These are phyloP conservation scores for Gisinianus flammeolus DNA, from an alignment of 2,888 invertebrate genomes.

Conservation along the genomic window DNA sequence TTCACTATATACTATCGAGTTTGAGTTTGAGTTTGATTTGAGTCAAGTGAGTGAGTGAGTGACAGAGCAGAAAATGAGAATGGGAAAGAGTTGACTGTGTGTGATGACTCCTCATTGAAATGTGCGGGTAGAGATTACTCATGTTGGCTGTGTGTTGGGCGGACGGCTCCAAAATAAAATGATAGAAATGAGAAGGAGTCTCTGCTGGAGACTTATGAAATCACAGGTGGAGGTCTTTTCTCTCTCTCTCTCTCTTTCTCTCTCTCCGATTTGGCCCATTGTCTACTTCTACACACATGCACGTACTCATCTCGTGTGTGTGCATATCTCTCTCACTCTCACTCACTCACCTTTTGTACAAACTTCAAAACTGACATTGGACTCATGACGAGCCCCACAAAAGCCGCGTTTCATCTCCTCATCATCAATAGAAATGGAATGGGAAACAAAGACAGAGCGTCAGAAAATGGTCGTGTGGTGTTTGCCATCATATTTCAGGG, in stretches of 20 bases:
- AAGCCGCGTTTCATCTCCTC: not conserved
- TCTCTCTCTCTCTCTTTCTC: slow-evolving; percentile 13
- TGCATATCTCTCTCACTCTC: not conserved
- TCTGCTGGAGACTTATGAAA: slow-evolving; percentile 45
- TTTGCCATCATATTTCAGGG: too few species aligned
- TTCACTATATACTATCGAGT: too few species aligned
- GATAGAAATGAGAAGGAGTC: slow-evolving; percentile 35
- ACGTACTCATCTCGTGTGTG: too few species aligned
- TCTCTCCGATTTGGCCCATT: slow-evolving; percentile 4
- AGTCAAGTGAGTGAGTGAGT: too few species aligned
- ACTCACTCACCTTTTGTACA: not conserved
- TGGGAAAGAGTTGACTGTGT: slow-evolving; percentile 12
- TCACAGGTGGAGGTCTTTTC: slow-evolving; percentile 43
- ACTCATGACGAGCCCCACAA: not conserved
- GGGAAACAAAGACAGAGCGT: too few species aligned
- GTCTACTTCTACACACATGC: not conserved
- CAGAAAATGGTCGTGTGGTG: too few species aligned
- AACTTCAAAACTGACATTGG: not conserved
- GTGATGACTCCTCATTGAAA: not conserved
- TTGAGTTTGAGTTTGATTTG: too few species aligned
- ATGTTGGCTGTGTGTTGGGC: not conserved
- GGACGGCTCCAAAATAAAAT: not conserved
- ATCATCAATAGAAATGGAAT: too few species aligned
- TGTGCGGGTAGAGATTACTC: not conserved
- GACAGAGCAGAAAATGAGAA: slow-evolving; percentile 29